phyloP scores from a whole-genome alignment of 2,888 invertebrate genomes.

The Ectemnius lituratus region DNA sequence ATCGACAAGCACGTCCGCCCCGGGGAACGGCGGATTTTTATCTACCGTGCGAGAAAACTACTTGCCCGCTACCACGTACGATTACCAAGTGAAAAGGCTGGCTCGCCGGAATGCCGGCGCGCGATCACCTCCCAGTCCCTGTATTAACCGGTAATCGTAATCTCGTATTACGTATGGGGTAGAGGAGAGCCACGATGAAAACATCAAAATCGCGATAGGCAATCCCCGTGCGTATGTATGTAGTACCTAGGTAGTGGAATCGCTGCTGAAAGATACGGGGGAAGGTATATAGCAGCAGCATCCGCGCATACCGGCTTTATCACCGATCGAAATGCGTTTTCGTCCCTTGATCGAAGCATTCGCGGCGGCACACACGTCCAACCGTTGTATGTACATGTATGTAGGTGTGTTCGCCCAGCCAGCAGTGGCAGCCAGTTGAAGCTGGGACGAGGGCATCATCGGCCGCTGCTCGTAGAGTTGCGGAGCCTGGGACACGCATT shows the following conservation, averaged over 20 bases:
- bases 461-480: constrained; percentile 37
- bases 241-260: constrained; percentile 20
- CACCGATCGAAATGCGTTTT: constrained; percentile 22
- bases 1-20: constrained; percentile 8
- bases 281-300: background rate
- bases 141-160: background rate
- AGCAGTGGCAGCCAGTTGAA: too few species aligned
- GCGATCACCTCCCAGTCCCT: background rate
- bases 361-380: constrained; percentile 13
- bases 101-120: background rate
- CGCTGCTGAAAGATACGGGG: constrained; percentile 2
- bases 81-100: background rate
- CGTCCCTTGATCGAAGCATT: constrained; percentile 10
- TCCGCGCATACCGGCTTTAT: constrained; percentile 22
- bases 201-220: constrained; percentile 17
- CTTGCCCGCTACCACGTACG: background rate
- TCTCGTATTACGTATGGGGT: background rate
- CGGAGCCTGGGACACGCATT: constrained; percentile 69
- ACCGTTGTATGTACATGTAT: constrained; percentile 5
- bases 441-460: constrained; percentile 5
- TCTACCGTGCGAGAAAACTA: background rate
- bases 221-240: constrained; percentile 22
- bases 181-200: background rate
- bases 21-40: constrained; percentile 2
- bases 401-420: background rate